phyloP scores from a whole-genome alignment of 2,888 invertebrate species.

The Willowsia nigromaculata region DNA sequence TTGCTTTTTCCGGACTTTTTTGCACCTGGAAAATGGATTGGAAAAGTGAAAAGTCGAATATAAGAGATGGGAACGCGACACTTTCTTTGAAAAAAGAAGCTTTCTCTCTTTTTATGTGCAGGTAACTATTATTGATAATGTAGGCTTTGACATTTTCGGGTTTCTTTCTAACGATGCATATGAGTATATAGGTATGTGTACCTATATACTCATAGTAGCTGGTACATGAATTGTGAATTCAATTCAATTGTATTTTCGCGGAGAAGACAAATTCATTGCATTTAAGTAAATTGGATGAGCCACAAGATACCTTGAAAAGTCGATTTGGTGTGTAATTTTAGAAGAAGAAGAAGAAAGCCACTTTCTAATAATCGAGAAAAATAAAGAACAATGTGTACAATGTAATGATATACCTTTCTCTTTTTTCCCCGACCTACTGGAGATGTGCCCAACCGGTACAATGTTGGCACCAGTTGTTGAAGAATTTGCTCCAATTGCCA shows the following conservation, averaged over 20 bases:
- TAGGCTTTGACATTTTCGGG: no score
- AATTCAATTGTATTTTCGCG: conserved; percentile 43
- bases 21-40: conserved; percentile 66
- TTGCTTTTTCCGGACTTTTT: conserved; percentile 70
- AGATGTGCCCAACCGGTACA: conserved; percentile 65
- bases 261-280: conserved; percentile 51
- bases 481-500: conserved; percentile 64
- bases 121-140: not conserved
- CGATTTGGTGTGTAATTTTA: conserved; percentile 46
- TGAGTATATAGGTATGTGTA: not conserved
- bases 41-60: conserved; percentile 23
- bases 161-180: no score
- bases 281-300: conserved; percentile 68
- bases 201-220: not conserved
- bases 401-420: conserved; percentile 66
- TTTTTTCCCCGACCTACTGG: conserved; percentile 71
- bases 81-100: not conserved
- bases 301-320: conserved; percentile 57
- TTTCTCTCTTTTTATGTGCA: no score
- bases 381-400: not conserved
- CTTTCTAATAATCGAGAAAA: not conserved
- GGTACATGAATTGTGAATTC: conserved; percentile 5
- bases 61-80: not conserved
- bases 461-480: conserved; percentile 64
- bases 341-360: no score